A percentile compares a stretch with the other conserved stretches of the same genome.
Conservation (phyloP, 2,888 invertebrate genomes). For the Bombyx huttoni region DNA sequence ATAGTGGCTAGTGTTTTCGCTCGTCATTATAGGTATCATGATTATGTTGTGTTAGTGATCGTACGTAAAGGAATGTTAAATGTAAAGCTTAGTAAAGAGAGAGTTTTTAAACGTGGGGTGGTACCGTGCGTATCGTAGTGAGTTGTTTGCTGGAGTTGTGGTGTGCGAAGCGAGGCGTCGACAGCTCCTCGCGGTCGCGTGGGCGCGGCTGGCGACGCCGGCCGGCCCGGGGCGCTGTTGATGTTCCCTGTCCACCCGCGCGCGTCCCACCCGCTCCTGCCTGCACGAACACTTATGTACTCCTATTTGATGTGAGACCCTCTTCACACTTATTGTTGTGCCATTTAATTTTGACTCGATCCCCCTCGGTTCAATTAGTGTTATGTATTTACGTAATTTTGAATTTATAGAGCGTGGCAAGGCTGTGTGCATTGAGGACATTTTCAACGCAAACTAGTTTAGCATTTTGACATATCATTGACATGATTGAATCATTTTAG, state of each 20-base stretch:
- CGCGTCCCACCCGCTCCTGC: conserved; percentile 27
- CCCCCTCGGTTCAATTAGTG: conserved; percentile 68
- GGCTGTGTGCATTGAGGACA: conserved; percentile 79
- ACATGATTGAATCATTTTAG: conserved; percentile 63
- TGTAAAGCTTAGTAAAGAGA: conserved; percentile 66
- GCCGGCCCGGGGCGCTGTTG: conserved; percentile 33
- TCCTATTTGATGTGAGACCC: conserved; percentile 63
- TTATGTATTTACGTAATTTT: conserved; percentile 58
- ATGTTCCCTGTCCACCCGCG: conserved; percentile 22
- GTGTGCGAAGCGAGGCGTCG: conserved; percentile 44
- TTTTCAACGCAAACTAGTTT: conserved; percentile 68
- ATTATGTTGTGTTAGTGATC: conserved; percentile 69
- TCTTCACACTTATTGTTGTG: conserved; percentile 52
- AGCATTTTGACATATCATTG: conserved; percentile 60
- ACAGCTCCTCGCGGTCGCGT: conserved; percentile 37
- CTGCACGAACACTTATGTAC: conserved; percentile 66
- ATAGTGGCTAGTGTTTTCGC: conserved; percentile 72
- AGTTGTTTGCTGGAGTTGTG: conserved; percentile 66
- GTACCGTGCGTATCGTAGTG: conserved; percentile 60
- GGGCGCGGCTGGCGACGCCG: conserved; percentile 14
- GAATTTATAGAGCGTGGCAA: conserved; percentile 77
- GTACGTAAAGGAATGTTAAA: conserved; percentile 66
- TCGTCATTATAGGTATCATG: conserved; percentile 68
- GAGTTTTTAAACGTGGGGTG: conserved; percentile 65
- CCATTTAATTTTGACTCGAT: conserved; percentile 59